Evolutionary conservation across 2,113 vertebrate genomes (phyloP), one percentile per base, ranked within the genome.

Genomic region (Platysternon megacephalum): DNA sequence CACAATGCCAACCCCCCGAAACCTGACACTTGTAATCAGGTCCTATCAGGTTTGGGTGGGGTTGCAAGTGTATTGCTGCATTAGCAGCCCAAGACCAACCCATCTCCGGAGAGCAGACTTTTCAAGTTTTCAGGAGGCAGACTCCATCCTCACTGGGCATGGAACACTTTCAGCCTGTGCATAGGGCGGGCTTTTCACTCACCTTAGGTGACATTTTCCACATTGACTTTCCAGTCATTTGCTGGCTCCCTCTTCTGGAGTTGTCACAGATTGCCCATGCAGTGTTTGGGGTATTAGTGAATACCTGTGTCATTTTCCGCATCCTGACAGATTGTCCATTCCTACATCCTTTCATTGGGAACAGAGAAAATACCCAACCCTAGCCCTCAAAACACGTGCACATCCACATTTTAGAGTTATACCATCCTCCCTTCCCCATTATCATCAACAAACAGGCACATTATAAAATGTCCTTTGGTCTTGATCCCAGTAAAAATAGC

Each of bases 101-200:
- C 1, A 2, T 32, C 17, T 16, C 39, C 44, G 6, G 8, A 68
- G 79, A 22, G 83, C 74, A 17, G 13, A 83, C 12, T 29, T 78
- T 35, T 58, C 39, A 46, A 6, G 22, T 86, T 72, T 58, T 3
- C 56, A 65, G 68, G 46, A 3, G 35, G 26, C 65, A 79, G 79
- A 17, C 6, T 13, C 42, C 1, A 29, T 19, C 52, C 32, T 78
- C 19, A 53, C n/a, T 44, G 11, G 22, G 21, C 3, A 0, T 48
- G 17, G 22, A 29, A 4, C 13, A 46, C 22, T 51, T 44, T 74
- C 35, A 44, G 35, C 46, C 44, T 82, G 11, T 4, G 0, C 42
- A 35, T 5, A 0, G 1, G 51, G 55, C 12, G n/a, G 49, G 49
- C 1, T 6, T 51, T n/a, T 80, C 42, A 26, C 22, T 35, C 19